Evolutionary conservation across 1,140 invertebrate genomes (phyloP), one percentile per base, ranked within the genome.

Genomic region (Leptopilina boulardi): DNA sequence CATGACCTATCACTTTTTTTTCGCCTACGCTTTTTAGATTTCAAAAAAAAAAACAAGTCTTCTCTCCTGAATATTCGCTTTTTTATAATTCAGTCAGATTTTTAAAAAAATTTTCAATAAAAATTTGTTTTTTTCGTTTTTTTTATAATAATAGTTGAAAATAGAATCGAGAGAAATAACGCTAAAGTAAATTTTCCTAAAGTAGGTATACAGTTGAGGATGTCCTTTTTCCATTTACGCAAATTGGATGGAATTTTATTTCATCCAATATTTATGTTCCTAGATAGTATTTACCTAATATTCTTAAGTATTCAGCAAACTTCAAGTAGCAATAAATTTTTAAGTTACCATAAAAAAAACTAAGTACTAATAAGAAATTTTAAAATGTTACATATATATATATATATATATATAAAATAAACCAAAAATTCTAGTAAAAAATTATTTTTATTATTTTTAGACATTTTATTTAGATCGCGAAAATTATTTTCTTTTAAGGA

Each of bases 1-100:
- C 56, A 66, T 66, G 56, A 66, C 56, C 56, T 23, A 66, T 15
- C 56, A 66, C 23, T 66, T 66, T 56, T 66, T 66, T 9, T 30
- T 11, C n/a, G 56, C 56, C 56, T 0, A 66, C 23, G 21, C 56
- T 13, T 15, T 66, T 66, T 66, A 30, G 56, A 66, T 66, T 66
- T n/a, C 1, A 54, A 23, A 54, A 54, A n/a, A n/a, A n/a, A n/a
- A n/a, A n/a, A n/a, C n/a, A n/a, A n/a, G n/a, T n/a, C n/a, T n/a
- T n/a, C n/a, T n/a, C n/a, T n/a, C n/a, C n/a, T n/a, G n/a, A n/a
- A n/a, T n/a, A n/a, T n/a, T n/a, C n/a, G n/a, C n/a, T n/a, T n/a
- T n/a, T n/a, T n/a, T n/a, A n/a, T n/a, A n/a, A n/a, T n/a, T n/a
- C n/a, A n/a, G 38, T 41, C 38, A n/a, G n/a, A n/a, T 41, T 10